Base-by-base conservation (phyloP, 2,888 invertebrate genomes). In the Dusona sp. region DNA sequence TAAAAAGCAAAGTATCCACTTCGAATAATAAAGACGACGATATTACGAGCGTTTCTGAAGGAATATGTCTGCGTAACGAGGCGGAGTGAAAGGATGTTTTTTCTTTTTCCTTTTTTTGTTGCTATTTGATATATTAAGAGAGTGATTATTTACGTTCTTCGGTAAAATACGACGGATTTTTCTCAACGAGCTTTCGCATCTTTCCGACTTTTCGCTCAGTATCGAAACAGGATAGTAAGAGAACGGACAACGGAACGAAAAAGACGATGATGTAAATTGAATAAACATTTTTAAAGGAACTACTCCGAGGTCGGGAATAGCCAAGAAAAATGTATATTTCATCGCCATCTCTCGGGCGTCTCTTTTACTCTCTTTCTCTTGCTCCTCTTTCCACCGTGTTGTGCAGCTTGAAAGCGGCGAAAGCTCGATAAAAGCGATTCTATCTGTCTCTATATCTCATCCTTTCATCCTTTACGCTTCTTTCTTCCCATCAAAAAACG, bases 291-390 rank as follows among this genome's bases (percentile, higher is more conserved):
- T 72, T 48, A 67, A 73, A 85, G 57, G 45, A 77, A 74, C 67
- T 84, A 65, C 80, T 67, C 16, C 57, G 45, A 54, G 70, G 36
- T 75, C 45, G 38, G 51, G n/a, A 29, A 77, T 45, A 61, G 77
- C 57, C 45, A 36, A 80, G 72, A 83, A 79, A 83, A 72, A 79
- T 67, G 48, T 75, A 72, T 80, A 79, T 83, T 64, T 79, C 77
- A 45, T 83, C 79, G 70, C 72, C 64, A 16, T 48, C 36, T 25
- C 38, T 67, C 19, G 25, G 13, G 25, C n/a, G 2, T 45, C 22
- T 48, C 33, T 64, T 29, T 33, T 16, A 13, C 54, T n/a, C 13
- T 54, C 16, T 33, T 13, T n/a, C 29, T 19, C 72, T 8, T 45
- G 25, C 29, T 72, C 11, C 57, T 61, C 29, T 29, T 61, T 29